phyloP scores from a whole-genome alignment of 2,888 invertebrate genomes.

The Amblyteles armatorius region DNA sequence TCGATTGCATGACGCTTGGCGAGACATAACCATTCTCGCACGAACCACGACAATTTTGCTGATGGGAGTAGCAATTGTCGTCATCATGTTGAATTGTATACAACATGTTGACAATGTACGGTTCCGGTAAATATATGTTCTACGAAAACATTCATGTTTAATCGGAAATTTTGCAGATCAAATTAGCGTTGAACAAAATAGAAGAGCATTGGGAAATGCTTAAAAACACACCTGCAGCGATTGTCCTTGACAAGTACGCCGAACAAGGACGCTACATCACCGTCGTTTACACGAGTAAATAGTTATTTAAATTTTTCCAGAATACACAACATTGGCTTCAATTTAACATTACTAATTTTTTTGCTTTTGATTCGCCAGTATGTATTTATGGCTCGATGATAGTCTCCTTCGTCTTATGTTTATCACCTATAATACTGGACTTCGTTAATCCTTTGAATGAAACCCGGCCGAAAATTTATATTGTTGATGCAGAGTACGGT shows the following conservation, averaged over 20 bases:
- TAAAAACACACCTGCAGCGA: neutral
- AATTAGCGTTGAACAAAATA: too few species aligned
- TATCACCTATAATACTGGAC: conserved; percentile 27
- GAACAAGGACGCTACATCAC: neutral
- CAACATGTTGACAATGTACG: too few species aligned
- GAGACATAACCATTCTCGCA: too few species aligned
- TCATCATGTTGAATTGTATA: too few species aligned
- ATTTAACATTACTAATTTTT: neutral
- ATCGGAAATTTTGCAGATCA: too few species aligned
- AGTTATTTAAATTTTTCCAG: neutral
- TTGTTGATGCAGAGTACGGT: conserved; percentile 45
- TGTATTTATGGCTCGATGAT: neutral
- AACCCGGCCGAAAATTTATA: neutral
- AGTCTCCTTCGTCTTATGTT: neutral
- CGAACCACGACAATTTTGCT: too few species aligned
- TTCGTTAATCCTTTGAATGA: neutral
- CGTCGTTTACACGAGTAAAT: neutral
- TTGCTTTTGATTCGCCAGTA: neutral
- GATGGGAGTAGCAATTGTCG: too few species aligned
- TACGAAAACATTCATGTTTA: too few species aligned
- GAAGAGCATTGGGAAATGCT: too few species aligned
- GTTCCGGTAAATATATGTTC: too few species aligned
- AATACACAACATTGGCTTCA: neutral
- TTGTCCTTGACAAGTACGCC: neutral
- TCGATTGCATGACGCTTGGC: too few species aligned